These are phyloP conservation scores for Umimayanthus kanabou DNA, from an alignment of 92 coral and sea anemone genomes.

Conservation along the genomic window DNA sequence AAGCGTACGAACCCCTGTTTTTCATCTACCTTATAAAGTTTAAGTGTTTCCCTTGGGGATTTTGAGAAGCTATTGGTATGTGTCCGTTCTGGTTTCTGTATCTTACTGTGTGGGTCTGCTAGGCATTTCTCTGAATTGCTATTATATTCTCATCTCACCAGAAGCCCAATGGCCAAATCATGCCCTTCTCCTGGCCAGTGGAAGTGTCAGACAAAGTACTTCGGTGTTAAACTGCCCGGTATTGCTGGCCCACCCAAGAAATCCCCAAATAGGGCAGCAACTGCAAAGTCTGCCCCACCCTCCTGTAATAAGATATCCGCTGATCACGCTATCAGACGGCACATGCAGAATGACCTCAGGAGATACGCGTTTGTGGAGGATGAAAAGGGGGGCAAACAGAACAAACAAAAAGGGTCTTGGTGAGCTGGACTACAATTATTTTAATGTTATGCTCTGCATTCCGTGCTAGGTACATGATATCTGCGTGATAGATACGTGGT, in stretches of 20 bases:
- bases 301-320: constrained; percentile 65
- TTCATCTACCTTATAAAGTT: too few species aligned
- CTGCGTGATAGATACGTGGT: too few species aligned
- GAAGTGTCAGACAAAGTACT: constrained; percentile 89
- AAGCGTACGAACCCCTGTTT: too few species aligned
- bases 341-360: constrained; percentile 93
- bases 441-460: too few species aligned
- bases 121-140: background rate
- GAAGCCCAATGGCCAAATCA: constrained; percentile 21
- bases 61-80: too few species aligned
- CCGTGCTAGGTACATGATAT: too few species aligned
- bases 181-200: constrained; percentile 69
- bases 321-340: constrained; percentile 82
- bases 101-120: background rate
- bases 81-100: too few species aligned
- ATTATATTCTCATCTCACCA: background rate
- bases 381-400: background rate
- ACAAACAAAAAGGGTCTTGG: constrained; percentile 8
- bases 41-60: too few species aligned
- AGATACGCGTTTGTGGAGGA: constrained; percentile 28
- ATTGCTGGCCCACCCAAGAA: constrained; percentile 59
- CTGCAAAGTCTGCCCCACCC: constrained; percentile 91
- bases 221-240: constrained; percentile 92
- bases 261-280: constrained; percentile 54
- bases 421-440: background rate